Evolutionary conservation across 2,888 invertebrate genomes (phyloP).

Genomic region (Dryomyza anilis): DNA sequence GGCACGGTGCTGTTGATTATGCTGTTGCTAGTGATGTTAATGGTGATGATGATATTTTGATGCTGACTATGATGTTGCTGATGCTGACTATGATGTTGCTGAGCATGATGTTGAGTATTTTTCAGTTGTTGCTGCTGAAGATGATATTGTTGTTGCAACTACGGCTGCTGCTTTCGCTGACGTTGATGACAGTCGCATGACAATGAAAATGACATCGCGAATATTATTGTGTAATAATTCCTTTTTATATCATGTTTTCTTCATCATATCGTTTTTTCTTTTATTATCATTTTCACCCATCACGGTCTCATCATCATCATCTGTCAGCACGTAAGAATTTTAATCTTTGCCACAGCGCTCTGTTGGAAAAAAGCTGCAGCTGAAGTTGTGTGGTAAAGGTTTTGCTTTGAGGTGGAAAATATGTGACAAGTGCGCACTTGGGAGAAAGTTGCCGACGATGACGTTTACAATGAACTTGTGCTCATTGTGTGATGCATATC

Average conservation of each 20-base stretch:
- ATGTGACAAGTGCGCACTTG: too few relatives aligned
- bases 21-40: too few relatives aligned
- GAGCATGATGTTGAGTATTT: neutral
- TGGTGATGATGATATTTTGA: neutral
- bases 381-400: too few relatives aligned
- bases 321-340: constrained; percentile 7
- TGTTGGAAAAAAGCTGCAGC: too few relatives aligned
- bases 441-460: too few relatives aligned
- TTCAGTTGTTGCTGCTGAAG: neutral
- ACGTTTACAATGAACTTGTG: too few relatives aligned
- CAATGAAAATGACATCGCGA: constrained; percentile 22
- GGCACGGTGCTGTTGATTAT: neutral
- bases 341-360: constrained; percentile 5
- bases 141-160: neutral
- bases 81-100: too few relatives aligned
- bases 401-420: too few relatives aligned
- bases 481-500: too few relatives aligned
- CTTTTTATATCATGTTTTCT: neutral
- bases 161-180: neutral
- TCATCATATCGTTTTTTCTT: neutral
- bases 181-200: constrained; percentile 21
- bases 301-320: neutral
- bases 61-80: neutral
- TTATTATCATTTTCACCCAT: neutral
- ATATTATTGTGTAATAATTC: neutral